phyloP scores from a whole-genome alignment of 2,113 vertebrate genomes.

The Platanista minor region DNA sequence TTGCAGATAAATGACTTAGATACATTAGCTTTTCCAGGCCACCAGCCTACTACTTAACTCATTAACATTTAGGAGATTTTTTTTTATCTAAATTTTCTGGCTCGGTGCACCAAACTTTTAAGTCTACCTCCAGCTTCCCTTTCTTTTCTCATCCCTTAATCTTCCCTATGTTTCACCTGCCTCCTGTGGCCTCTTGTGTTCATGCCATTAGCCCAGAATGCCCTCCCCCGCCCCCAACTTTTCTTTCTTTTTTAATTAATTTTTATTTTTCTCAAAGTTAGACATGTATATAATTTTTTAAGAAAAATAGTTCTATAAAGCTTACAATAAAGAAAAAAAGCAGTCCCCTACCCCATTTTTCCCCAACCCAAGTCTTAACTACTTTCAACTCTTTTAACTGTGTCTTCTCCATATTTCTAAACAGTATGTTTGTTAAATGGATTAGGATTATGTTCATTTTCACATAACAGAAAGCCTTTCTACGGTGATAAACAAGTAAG shows the following conservation, averaged over 20 bases:
- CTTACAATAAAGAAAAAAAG: not conserved
- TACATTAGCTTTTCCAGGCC: not conserved
- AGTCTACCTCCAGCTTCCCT: not conserved
- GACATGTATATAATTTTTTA: not conserved
- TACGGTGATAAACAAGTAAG: not conserved
- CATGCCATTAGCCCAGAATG: not conserved
- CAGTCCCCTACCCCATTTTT: not conserved
- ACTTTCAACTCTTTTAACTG: not conserved
- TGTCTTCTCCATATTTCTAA: not conserved
- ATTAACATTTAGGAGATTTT: not conserved
- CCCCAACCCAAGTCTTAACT: not conserved
- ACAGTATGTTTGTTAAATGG: not conserved
- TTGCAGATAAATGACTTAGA: not conserved
- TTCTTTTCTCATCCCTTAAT: not conserved
- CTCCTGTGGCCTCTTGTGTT: not conserved
- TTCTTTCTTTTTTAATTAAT: not conserved
- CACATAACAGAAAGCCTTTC: not conserved
- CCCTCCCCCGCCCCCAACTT: not conserved
- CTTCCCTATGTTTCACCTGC: not conserved
- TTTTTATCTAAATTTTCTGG: not conserved
- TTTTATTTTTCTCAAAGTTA: not conserved
- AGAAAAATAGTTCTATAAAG: not conserved
- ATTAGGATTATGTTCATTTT: not conserved
- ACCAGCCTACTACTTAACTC: not conserved
- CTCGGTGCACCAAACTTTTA: no score